phyloP scores from a whole-genome alignment of 2,113 vertebrate genomes.

The Triplophysa tibetana region DNA sequence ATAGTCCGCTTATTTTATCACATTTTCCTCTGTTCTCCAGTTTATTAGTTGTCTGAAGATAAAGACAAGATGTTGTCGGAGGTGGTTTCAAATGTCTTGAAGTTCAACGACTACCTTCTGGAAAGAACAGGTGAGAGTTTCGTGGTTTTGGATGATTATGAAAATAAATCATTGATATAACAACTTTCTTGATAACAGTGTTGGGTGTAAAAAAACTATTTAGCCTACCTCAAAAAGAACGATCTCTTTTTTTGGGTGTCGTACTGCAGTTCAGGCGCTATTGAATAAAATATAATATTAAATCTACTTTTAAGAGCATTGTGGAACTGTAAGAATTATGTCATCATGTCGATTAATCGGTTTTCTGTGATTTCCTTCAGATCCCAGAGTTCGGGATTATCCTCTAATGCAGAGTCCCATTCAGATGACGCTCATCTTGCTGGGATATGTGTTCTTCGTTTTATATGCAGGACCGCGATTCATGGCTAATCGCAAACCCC shows the following conservation, averaged over 20 bases:
- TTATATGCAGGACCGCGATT: constrained; percentile 85
- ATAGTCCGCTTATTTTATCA: constrained; percentile 3
- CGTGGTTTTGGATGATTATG: not conserved
- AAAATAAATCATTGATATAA: no score
- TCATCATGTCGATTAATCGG: no score
- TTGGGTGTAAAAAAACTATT: not conserved
- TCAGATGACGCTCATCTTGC: constrained; percentile 81
- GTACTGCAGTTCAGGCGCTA: no score
- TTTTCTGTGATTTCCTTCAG: constrained; percentile 63
- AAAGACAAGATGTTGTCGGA: constrained; percentile 77
- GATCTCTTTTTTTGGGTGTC: no score
- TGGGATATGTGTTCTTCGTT: constrained; percentile 83
- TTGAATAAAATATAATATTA: no score
- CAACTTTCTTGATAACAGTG: not conserved
- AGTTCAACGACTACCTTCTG: constrained; percentile 76
- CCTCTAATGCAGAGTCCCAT: constrained; percentile 87
- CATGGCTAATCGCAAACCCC: constrained; percentile 93
- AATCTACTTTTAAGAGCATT: no score
- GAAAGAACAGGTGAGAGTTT: constrained; percentile 79
- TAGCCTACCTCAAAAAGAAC: not conserved
- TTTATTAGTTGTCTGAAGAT: constrained; percentile 27
- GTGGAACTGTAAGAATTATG: no score
- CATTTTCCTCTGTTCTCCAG: constrained; percentile 15
- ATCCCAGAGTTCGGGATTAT: constrained; percentile 83
- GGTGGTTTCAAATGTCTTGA: constrained; percentile 68